Evolutionary conservation across 2,888 invertebrate genomes (phyloP).

Genomic region (Ramazzottius varieornatus): DNA sequence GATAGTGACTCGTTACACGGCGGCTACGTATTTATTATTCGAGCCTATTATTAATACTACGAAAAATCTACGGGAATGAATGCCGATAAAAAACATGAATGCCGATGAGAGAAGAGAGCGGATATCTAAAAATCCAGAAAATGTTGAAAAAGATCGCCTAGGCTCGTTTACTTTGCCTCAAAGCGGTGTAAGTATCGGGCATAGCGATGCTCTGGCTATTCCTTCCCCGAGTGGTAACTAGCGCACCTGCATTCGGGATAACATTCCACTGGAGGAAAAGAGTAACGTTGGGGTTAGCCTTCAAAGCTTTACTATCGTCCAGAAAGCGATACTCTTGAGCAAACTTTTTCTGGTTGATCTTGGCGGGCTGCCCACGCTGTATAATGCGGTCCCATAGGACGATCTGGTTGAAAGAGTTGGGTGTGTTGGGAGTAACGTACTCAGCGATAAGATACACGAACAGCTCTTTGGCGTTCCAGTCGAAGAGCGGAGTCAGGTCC

Average conservation of each 20-base stretch:
- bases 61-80: no score
- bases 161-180: conserved; percentile 5
- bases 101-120: no score
- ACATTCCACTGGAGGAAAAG: conserved; percentile 89
- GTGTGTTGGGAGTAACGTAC: conserved; percentile 50
- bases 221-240: conserved; percentile 56
- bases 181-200: conserved; percentile 53
- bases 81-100: no score
- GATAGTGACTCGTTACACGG: no score
- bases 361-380: conserved; percentile 67
- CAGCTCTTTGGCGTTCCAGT: conserved; percentile 97
- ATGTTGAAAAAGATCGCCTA: no score
- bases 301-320: conserved; percentile 20
- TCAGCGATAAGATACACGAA: conserved; percentile 90
- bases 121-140: no score
- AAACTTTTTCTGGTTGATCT: conserved; percentile 55
- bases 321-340: background rate
- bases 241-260: conserved; percentile 82
- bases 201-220: conserved; percentile 68
- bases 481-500: conserved; percentile 58
- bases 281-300: conserved; percentile 74
- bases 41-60: no score
- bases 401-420: conserved; percentile 32
- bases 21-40: no score
- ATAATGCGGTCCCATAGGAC: conserved; percentile 98